Evolutionary conservation across 2,888 invertebrate species (phyloP).

Genomic region (Cheilosia scutellata): DNA sequence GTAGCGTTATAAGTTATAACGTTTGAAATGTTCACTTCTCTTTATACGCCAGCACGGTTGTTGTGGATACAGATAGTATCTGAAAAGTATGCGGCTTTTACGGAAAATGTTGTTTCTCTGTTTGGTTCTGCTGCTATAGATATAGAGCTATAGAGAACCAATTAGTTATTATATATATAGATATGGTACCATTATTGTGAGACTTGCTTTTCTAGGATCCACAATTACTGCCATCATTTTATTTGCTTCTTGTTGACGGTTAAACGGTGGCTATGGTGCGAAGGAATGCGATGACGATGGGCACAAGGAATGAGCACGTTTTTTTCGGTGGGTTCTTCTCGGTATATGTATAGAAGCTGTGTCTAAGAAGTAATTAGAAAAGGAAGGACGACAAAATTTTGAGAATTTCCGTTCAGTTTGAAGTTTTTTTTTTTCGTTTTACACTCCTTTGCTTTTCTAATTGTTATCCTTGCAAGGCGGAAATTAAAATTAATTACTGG

Average conservation of each 20-base stretch:
- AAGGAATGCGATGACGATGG: constrained; percentile 1
- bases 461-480: constrained; percentile 67
- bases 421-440: constrained; percentile 12
- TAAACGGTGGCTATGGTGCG: constrained; percentile 17
- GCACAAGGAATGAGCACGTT: constrained; percentile 51
- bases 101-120: constrained; percentile 17
- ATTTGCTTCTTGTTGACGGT: constrained; percentile 55
- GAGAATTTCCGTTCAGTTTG: constrained; percentile 43
- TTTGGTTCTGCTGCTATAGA: neutral
- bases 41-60: neutral
- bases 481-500: constrained; percentile 73
- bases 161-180: constrained; percentile 41
- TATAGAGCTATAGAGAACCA: constrained; percentile 31
- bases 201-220: constrained; percentile 70
- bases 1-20: constrained; percentile 47
- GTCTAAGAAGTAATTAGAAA: constrained; percentile 66
- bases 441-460: constrained; percentile 50
- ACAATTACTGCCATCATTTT: constrained; percentile 68
- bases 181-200: constrained; percentile 63
- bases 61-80: constrained; percentile 15
- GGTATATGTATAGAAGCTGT: constrained; percentile 21
- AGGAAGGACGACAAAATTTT: constrained; percentile 61
- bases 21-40: constrained; percentile 55
- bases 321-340: constrained; percentile 45
- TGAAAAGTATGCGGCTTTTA: constrained; percentile 30